Base-by-base conservation (phyloP, 2,113 vertebrate genomes). In the Boleophthalmus pectinirostris region DNA sequence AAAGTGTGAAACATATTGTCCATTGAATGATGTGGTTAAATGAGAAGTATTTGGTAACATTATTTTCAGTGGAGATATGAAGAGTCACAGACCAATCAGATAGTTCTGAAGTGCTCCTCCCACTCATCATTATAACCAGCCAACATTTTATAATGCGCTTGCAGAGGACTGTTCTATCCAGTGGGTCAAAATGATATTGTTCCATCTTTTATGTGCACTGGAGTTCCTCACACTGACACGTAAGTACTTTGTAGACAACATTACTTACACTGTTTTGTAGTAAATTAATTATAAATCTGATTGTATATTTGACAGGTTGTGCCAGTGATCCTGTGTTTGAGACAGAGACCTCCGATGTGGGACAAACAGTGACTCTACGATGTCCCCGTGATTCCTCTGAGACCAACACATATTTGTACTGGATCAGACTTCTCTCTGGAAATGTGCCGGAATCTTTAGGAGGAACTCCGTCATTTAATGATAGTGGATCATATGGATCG, bases 351-450 rank as follows among this genome's bases (percentile, higher is more conserved):
- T n/a, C n/a, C n/a, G n/a, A n/a, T n/a, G n/a, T n/a, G n/a, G n/a
- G n/a, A n/a, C n/a, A n/a, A n/a, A n/a, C n/a, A n/a, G n/a, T n/a
- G n/a, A n/a, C n/a, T n/a, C n/a, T n/a, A n/a, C n/a, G n/a, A n/a
- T n/a, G n/a, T n/a, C n/a, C n/a, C n/a, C n/a, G n/a, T n/a, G n/a
- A n/a, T n/a, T n/a, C n/a, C n/a, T n/a, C n/a, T n/a, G n/a, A n/a
- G n/a, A n/a, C n/a, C 56, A 11, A 3, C 8, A 5, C 8, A 63
- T 18, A 0, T 2, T 10, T 83, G 0, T 63, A 53, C 54, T 91
- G 88, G 87, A 43, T 87, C 2, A 87, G 76, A 43, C 0, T 72
- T 54, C 29, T 58, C 66, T 14, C 73, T 71, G 87, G 73, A 71
- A 60, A 63, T 3, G 1, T 54, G 33, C 78, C 72, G 25, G 25